Conservation (phyloP, 2,797 vertebrate species). For the Otus scops region DNA sequence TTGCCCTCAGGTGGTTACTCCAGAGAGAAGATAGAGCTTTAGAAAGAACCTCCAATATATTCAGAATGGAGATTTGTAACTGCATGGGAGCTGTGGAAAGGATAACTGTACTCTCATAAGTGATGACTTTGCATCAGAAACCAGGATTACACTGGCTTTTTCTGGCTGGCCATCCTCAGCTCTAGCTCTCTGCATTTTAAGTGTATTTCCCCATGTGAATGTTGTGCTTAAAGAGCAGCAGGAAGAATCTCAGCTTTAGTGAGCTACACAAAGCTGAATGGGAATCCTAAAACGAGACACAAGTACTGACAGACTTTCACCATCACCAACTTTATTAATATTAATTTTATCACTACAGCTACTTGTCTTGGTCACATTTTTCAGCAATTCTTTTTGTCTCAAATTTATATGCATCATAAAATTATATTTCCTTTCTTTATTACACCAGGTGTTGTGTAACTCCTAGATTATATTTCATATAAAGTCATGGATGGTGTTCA, state of each 20-base stretch:
- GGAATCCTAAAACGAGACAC: background rate
- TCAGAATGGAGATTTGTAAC: background rate
- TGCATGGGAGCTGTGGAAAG: background rate
- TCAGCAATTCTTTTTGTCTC: background rate
- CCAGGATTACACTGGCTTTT: background rate
- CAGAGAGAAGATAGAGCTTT: background rate
- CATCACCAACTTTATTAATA: background rate
- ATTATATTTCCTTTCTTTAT: background rate
- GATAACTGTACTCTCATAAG: background rate
- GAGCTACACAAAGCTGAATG: background rate
- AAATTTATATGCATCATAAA: background rate
- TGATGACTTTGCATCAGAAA: background rate
- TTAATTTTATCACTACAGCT: background rate
- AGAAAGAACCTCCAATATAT: background rate
- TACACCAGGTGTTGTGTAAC: background rate
- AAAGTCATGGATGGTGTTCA: background rate
- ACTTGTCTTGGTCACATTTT: background rate
- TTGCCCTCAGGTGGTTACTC: constrained; percentile 62
- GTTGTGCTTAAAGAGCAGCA: background rate
- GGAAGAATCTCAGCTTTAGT: background rate
- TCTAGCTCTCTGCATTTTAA: background rate
- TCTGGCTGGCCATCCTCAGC: background rate
- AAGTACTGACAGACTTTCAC: background rate
- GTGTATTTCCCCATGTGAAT: background rate
- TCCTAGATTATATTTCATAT: background rate